Evolutionary conservation across 2,888 invertebrate genomes (phyloP).

Genomic region (Chrysina gloriosa): DNA sequence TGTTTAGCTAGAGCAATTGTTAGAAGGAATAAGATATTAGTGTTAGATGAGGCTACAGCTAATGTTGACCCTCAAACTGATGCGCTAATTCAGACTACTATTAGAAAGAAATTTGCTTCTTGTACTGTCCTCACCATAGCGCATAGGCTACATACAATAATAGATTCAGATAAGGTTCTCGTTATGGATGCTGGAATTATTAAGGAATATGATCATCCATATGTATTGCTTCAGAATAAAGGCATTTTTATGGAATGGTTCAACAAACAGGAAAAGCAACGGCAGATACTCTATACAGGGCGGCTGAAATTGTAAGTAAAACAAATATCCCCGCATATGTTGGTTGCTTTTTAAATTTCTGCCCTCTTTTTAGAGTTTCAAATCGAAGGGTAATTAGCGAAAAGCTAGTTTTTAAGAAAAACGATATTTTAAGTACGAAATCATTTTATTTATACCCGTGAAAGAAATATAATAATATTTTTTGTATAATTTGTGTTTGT

Average conservation of each 20-base stretch:
- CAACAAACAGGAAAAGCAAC: conserved; percentile 44
- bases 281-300: conserved; percentile 60
- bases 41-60: conserved; percentile 69
- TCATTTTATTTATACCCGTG: too few relatives aligned
- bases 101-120: conserved; percentile 75
- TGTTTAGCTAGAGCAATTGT: conserved; percentile 69
- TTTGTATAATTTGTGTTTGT: too few relatives aligned
- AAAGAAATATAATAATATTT: too few relatives aligned
- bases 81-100: conserved; percentile 70
- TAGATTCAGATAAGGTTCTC: conserved; percentile 83
- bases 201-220: conserved; percentile 81
- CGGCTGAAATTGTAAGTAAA: conserved; percentile 68
- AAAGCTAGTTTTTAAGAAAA: too few relatives aligned
- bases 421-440: too few relatives aligned
- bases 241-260: conserved; percentile 44
- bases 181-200: conserved; percentile 81
- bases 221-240: conserved; percentile 67
- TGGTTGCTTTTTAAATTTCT: too few relatives aligned
- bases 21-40: conserved; percentile 64
- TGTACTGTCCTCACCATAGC: conserved; percentile 86
- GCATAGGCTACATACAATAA: conserved; percentile 83
- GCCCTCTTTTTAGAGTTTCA: too few relatives aligned
- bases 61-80: conserved; percentile 68
- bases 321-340: too few relatives aligned
- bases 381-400: too few relatives aligned